These are phyloP conservation scores for Hipposideros larvatus DNA, from an alignment of 2,797 vertebrate species.

Conservation along the genomic window DNA sequence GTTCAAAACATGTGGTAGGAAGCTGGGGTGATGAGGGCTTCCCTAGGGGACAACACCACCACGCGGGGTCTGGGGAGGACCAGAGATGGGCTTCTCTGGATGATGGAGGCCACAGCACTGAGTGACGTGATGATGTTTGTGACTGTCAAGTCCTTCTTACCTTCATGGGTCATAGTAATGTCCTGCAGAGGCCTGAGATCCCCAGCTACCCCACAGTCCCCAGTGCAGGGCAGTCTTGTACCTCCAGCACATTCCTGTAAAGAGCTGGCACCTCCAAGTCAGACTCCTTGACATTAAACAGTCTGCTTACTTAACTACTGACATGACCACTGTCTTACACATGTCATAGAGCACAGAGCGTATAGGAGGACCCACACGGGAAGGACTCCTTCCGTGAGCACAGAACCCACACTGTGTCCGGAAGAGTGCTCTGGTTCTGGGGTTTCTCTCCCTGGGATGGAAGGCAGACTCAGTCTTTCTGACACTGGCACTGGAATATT, in stretches of 20 bases:
- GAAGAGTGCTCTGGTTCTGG: not conserved
- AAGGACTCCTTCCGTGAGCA: not conserved
- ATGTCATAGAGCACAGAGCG: not conserved
- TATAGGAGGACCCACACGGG: not conserved
- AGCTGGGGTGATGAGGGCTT: not conserved
- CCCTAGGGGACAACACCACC: not conserved
- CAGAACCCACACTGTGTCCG: not conserved
- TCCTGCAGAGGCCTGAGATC: not conserved
- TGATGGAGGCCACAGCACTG: not conserved
- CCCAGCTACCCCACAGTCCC: not conserved
- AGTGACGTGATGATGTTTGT: not conserved
- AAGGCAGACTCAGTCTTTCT: not conserved
- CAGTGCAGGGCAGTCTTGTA: not conserved
- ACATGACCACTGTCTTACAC: not conserved
- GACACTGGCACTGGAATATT: not conserved
- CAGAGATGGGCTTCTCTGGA: not conserved
- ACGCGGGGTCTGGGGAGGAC: not conserved
- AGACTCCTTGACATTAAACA: not conserved
- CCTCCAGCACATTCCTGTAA: not conserved
- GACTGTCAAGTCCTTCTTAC: not conserved
- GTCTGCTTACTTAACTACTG: not conserved
- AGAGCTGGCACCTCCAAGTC: not conserved
- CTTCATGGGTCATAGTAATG: not conserved
- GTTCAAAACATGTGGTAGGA: not conserved
- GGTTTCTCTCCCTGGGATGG: not conserved